These are phyloP conservation scores for Dicycla oo DNA, from an alignment of 2,888 invertebrate species.

Conservation along the genomic window DNA sequence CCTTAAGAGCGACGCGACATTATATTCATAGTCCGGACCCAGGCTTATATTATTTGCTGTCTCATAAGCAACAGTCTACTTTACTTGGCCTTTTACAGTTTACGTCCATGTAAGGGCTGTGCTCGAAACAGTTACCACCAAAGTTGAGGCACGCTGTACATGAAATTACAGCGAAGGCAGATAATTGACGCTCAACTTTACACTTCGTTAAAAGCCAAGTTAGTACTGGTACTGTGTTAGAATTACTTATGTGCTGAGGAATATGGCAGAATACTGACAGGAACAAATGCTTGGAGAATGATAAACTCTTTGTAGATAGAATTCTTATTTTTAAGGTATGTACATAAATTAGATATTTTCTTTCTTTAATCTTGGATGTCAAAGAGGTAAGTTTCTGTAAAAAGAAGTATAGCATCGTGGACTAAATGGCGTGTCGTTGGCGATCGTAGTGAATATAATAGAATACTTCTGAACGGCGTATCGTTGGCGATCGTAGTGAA, in stretches of 20 bases:
- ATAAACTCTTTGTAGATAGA: neutral
- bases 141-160: conserved; percentile 22
- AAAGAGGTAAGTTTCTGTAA: too few species aligned
- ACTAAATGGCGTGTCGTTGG: too few species aligned
- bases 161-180: conserved; percentile 23
- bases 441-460: too few species aligned
- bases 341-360: too few species aligned
- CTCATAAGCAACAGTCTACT: neutral
- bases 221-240: conserved; percentile 2
- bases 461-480: too few species aligned
- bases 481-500: too few species aligned
- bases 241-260: conserved; percentile 1
- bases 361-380: too few species aligned
- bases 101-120: neutral
- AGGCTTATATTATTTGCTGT: neutral
- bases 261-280: neutral
- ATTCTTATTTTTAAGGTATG: neutral
- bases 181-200: conserved; percentile 46
- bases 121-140: conserved; percentile 2
- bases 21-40: too few species aligned
- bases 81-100: neutral
- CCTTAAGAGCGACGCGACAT: too few species aligned
- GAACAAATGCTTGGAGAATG: neutral
- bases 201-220: conserved; percentile 45
- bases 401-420: too few species aligned